phyloP scores from a whole-genome alignment of 2,797 vertebrate genomes.

The Oreortyx pictus region DNA sequence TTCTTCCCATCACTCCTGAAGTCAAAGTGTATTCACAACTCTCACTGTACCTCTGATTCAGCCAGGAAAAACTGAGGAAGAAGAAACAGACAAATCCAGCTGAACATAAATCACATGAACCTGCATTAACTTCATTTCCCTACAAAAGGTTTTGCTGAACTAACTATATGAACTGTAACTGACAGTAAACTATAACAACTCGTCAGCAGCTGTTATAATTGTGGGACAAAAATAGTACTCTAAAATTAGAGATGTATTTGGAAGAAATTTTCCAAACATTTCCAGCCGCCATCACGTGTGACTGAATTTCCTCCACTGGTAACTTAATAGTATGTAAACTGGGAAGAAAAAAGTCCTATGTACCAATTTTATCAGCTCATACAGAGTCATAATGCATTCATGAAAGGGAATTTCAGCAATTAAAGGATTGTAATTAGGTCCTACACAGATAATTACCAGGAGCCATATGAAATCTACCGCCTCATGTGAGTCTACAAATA shows the following conservation, averaged over 20 bases:
- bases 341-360: background rate
- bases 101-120: background rate
- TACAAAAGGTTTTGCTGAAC: background rate
- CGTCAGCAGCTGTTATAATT: background rate
- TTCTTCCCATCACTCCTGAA: slow-evolving; percentile 73
- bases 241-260: background rate
- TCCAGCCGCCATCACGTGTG: background rate
- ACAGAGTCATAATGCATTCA: background rate
- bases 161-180: background rate
- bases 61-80: slow-evolving; percentile 15
- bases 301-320: background rate
- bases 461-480: background rate
- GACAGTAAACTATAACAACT: background rate
- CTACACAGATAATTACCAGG: background rate
- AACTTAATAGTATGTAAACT: background rate
- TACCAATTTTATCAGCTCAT: background rate
- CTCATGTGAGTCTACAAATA: background rate
- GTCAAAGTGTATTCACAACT: slow-evolving; percentile 65
- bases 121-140: background rate
- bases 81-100: background rate
- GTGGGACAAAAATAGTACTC: background rate
- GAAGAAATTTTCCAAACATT: background rate
- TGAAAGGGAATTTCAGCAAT: background rate
- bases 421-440: background rate
- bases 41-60: slow-evolving; percentile 22